Percentiles rank a stretch among this genome's conserved stretches.
phyloP scores from a whole-genome alignment of 2,797 vertebrate genomes.

The Channallabes apus region DNA sequence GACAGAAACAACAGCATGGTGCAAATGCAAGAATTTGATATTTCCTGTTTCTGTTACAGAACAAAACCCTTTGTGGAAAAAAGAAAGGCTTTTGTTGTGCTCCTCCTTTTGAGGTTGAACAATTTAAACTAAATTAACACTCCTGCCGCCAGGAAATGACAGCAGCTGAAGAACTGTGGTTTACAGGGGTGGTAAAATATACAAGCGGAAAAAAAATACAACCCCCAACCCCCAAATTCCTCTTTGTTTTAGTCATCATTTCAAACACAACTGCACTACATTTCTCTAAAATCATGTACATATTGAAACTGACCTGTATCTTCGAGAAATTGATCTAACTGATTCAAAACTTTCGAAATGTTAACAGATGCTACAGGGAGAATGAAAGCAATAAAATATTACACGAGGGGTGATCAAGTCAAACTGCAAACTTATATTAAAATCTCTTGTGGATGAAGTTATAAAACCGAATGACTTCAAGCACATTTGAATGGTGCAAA shows the following conservation, averaged over 20 bases:
- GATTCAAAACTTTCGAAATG: background rate
- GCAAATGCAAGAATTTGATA: background rate
- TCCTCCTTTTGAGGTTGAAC: slow-evolving; percentile 33
- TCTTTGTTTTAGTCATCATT: background rate
- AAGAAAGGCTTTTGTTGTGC: slow-evolving; percentile 22
- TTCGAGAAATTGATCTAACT: background rate
- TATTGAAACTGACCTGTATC: background rate
- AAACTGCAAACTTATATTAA: too few relatives aligned
- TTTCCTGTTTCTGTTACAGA: background rate
- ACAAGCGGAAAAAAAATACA: background rate
- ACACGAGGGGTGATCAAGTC: too few relatives aligned
- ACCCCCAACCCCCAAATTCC: too few relatives aligned
- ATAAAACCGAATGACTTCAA: too few relatives aligned
- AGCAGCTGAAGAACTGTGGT: slow-evolving; percentile 3
- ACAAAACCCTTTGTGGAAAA: slow-evolving; percentile 19
- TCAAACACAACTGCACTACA: background rate
- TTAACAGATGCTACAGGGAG: background rate
- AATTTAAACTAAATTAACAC: slow-evolving; percentile 5
- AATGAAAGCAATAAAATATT: background rate
- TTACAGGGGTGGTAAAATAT: background rate
- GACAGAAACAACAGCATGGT: slow-evolving; percentile 49
- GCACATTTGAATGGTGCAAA: too few relatives aligned
- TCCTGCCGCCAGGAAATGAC: slow-evolving; percentile 32
- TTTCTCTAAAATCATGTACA: background rate
- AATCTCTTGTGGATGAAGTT: too few relatives aligned